Conservation (phyloP, 2,113 vertebrate species). For the Illadopsis cleaveri region DNA sequence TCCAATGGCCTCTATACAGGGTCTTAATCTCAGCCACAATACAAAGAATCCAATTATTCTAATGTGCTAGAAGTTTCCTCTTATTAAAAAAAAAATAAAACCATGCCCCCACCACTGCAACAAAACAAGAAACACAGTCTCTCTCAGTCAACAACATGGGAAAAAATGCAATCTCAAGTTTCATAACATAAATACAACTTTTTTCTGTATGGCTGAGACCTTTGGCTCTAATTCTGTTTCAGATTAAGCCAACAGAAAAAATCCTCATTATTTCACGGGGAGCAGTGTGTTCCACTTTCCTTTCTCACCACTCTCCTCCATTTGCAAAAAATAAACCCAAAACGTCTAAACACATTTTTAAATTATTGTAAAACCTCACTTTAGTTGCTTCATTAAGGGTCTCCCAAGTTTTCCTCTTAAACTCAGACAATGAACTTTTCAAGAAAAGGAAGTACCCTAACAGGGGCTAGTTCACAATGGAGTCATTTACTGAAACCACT, state of each 20-base stretch:
- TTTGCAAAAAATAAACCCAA: not conserved
- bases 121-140: not conserved
- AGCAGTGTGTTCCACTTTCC: not conserved
- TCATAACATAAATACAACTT: not conserved
- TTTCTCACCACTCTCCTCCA: not conserved
- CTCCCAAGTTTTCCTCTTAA: not conserved
- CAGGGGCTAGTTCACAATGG: not conserved
- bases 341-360: accelerated
- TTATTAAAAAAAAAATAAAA: not conserved
- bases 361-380: not conserved
- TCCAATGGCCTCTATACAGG: not conserved
- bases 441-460: not conserved
- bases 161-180: not conserved
- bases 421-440: not conserved
- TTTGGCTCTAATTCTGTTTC: not conserved
- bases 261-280: not conserved
- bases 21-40: not conserved
- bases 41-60: slow-evolving; percentile 24
- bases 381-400: not conserved
- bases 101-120: not conserved
- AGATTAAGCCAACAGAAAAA: not conserved
- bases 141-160: not conserved
- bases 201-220: not conserved
- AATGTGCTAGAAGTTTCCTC: not conserved
- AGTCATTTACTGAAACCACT: not conserved